Percentiles rank a stretch among this genome's conserved stretches.
phyloP scores from a whole-genome alignment of 2,113 vertebrate genomes.

The Crypturellus undulatus region DNA sequence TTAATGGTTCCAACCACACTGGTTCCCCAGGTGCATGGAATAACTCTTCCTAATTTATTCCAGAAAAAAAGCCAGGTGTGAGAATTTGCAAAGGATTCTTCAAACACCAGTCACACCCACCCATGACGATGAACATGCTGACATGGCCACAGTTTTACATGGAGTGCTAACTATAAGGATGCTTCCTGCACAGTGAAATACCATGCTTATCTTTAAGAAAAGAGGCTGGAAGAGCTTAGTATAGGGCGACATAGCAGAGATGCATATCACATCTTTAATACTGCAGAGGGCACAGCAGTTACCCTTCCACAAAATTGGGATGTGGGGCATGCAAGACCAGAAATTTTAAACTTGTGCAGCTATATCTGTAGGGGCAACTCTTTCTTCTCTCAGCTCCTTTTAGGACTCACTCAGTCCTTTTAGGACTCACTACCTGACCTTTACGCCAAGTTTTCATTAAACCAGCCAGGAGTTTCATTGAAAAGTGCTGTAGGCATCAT shows the following conservation, averaged over 20 bases:
- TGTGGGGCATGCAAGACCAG: background rate
- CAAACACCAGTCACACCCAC: background rate
- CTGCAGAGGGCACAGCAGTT: background rate
- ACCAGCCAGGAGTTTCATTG: background rate
- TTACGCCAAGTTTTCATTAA: background rate
- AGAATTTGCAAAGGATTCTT: background rate
- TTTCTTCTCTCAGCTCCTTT: background rate
- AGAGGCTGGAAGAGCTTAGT: background rate
- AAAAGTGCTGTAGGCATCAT: background rate
- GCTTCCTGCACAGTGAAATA: background rate
- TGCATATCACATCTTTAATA: background rate
- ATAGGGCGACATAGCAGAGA: background rate
- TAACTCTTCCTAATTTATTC: background rate
- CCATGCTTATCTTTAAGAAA: background rate
- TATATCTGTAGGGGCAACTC: background rate
- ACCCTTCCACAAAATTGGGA: background rate
- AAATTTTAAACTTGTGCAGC: background rate
- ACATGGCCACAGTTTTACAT: background rate
- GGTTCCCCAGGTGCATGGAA: background rate
- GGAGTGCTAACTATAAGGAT: background rate
- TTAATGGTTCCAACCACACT: background rate
- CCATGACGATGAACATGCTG: background rate
- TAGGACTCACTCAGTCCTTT: background rate
- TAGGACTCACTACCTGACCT: background rate
- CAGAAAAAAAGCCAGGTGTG: background rate